These are phyloP conservation scores for Drosophila prolongata DNA, from an alignment of 2,888 invertebrate genomes.

Conservation along the genomic window DNA sequence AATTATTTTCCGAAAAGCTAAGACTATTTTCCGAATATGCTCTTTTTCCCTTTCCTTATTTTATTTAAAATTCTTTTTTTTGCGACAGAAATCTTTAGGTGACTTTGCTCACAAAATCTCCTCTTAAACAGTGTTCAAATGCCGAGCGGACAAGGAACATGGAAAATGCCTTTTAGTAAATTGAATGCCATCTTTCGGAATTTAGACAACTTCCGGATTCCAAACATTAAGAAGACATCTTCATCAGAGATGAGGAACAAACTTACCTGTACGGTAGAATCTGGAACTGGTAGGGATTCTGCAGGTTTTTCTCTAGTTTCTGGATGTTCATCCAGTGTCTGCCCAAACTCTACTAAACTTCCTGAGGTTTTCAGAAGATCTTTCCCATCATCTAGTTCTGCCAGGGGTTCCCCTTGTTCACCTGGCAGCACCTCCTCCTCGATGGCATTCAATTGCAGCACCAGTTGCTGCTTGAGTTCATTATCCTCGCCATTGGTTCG, in stretches of 20 bases:
- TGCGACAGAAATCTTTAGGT: no score
- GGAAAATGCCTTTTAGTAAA: no score
- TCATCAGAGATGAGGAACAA: no score
- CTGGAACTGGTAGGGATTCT: neutral
- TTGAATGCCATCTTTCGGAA: no score
- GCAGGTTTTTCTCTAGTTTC: neutral
- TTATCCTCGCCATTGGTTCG: constrained; percentile 58
- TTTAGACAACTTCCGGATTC: no score
- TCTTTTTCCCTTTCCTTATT: no score
- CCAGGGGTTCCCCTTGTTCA: neutral
- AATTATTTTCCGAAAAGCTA: neutral
- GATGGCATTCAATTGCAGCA: constrained; percentile 58
- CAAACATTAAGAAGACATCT: no score
- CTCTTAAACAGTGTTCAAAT: no score
- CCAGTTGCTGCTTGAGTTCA: constrained; percentile 65
- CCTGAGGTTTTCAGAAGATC: neutral
- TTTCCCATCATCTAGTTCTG: neutral
- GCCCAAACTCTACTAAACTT: neutral
- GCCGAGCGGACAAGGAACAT: no score
- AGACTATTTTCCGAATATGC: no score
- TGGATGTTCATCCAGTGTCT: neutral
- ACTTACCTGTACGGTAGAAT: neutral
- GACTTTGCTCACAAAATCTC: no score
- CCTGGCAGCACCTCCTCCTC: constrained; percentile 19
- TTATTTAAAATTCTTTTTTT: no score